These are phyloP conservation scores for Sorex araneus DNA, from an alignment of 2,113 vertebrate genomes.

Conservation along the genomic window DNA sequence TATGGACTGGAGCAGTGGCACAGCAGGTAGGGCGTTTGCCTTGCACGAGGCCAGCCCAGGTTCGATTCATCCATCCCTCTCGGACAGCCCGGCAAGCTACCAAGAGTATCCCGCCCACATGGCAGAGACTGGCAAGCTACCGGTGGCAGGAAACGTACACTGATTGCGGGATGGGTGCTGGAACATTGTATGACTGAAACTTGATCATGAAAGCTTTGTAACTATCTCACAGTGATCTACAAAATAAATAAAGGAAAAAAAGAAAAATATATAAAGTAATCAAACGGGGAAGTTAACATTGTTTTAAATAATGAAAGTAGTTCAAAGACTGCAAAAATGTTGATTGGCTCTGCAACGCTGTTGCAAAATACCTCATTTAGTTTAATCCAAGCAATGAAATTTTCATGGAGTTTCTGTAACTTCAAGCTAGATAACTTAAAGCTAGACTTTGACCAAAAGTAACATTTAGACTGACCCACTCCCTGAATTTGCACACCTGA, in stretches of 20 bases:
- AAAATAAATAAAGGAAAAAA: background rate
- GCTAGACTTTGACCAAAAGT: slow-evolving; percentile 9
- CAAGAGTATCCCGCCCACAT: too few species aligned
- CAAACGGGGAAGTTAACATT: background rate
- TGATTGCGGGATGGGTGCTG: too few species aligned
- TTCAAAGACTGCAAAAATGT: slow-evolving; percentile 3
- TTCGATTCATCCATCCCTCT: too few species aligned
- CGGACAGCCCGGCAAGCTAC: too few species aligned
- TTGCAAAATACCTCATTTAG: background rate
- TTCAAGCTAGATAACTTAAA: background rate
- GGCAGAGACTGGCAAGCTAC: too few species aligned
- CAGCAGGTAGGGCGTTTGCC: too few species aligned
- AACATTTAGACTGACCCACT: background rate
- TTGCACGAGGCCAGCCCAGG: too few species aligned
- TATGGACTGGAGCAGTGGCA: too few species aligned
- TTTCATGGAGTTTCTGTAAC: background rate
- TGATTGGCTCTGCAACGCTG: background rate
- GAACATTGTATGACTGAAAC: too few species aligned
- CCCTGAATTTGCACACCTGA: background rate
- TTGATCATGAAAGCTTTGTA: too few species aligned
- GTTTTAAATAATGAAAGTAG: slow-evolving; percentile 32
- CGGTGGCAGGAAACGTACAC: too few species aligned
- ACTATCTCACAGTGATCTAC: too few species aligned
- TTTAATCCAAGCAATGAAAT: background rate
- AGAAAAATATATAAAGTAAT: background rate